Evolutionary conservation across 2,797 vertebrate genomes (phyloP).

Genomic region (Diceros bicornis): DNA sequence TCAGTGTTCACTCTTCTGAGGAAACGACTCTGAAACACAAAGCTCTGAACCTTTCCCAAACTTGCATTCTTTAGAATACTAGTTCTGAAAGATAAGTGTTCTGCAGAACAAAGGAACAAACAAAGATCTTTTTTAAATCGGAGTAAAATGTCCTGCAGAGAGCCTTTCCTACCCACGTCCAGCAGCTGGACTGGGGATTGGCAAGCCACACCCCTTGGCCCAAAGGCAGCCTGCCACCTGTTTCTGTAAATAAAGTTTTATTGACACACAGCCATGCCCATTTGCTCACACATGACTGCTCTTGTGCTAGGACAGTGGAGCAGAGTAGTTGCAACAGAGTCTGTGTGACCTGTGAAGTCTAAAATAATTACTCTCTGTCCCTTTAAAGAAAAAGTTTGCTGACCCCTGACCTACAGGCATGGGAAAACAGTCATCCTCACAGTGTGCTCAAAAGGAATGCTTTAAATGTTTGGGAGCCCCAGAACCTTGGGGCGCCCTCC

Average conservation of each 20-base stretch:
- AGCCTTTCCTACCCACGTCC: not conserved
- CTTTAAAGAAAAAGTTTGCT: conserved; percentile 16
- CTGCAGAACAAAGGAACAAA: not conserved
- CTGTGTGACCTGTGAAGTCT: not conserved
- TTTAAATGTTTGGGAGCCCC: not conserved
- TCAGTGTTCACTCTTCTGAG: not conserved
- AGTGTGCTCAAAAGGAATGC: not conserved
- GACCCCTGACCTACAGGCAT: not conserved
- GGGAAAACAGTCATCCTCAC: not conserved
- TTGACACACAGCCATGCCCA: not conserved
- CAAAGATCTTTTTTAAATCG: not conserved
- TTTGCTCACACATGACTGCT: not conserved
- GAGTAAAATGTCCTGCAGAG: not conserved
- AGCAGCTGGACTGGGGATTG: not conserved
- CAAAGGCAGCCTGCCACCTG: not conserved
- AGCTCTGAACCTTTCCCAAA: not conserved
- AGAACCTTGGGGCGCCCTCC: not conserved
- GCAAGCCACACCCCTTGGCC: not conserved
- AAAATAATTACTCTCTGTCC: not conserved
- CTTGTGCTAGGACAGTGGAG: not conserved
- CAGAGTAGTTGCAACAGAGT: not conserved
- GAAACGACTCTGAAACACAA: not conserved
- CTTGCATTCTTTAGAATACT: not conserved
- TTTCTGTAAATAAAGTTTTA: not conserved
- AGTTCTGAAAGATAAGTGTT: not conserved